phyloP scores from a whole-genome alignment of 2,888 invertebrate genomes.

The Morpho achilles region DNA sequence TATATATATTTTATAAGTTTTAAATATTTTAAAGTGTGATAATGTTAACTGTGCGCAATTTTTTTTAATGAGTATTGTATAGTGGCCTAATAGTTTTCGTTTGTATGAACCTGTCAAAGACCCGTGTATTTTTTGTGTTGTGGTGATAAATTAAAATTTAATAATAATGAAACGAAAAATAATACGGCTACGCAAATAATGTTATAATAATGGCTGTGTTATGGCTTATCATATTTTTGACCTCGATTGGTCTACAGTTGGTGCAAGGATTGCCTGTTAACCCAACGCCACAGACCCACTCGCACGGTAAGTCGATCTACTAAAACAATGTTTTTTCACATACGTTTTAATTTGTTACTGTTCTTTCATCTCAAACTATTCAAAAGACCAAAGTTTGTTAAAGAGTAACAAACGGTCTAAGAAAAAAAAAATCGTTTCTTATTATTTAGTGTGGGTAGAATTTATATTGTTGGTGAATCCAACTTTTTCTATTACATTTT shows the following conservation, averaged over 20 bases:
- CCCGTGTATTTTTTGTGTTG: conserved; percentile 74
- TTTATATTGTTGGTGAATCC: too few relatives aligned
- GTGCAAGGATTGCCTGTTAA: conserved; percentile 67
- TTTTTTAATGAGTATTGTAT: conserved; percentile 43
- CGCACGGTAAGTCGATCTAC: conserved; percentile 66
- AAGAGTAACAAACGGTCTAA: too few relatives aligned
- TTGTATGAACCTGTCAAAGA: conserved; percentile 67
- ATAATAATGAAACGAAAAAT: conserved; percentile 75
- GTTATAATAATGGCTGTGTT: conserved; percentile 68
- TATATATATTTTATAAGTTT: conserved; percentile 50
- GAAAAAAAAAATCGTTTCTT: too few relatives aligned
- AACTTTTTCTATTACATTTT: too few relatives aligned
- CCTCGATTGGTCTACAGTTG: conserved; percentile 63
- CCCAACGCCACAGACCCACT: conserved; percentile 70
- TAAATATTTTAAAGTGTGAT: conserved; percentile 44
- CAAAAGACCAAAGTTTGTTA: too few relatives aligned
- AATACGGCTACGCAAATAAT: conserved; percentile 70
- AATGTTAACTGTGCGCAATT: conserved; percentile 50
- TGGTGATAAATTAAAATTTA: conserved; percentile 68
- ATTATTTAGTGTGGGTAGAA: too few relatives aligned
- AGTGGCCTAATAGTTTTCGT: conserved; percentile 46
- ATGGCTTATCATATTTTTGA: conserved; percentile 73
- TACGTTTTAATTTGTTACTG: conserved; percentile 5
- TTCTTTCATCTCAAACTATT: not conserved
- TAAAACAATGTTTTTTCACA: conserved; percentile 30